These are phyloP conservation scores for Capitulum mitella DNA, from an alignment of 2,888 invertebrate genomes.

Conservation along the genomic window DNA sequence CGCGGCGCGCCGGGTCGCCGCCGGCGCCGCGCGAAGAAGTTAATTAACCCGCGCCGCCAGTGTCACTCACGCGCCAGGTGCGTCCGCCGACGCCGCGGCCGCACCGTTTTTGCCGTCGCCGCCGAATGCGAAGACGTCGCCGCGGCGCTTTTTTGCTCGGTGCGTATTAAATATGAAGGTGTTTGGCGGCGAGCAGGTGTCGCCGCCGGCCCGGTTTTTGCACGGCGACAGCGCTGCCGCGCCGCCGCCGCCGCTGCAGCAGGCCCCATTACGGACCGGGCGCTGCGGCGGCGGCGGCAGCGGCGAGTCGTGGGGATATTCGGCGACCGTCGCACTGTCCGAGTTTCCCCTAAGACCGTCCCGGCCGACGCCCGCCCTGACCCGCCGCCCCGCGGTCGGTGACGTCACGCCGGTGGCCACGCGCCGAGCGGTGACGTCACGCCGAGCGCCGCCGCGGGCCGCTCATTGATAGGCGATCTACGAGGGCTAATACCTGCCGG, in stretches of 20 bases:
- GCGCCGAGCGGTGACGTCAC: background rate
- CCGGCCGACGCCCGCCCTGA: background rate
- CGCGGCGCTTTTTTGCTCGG: background rate
- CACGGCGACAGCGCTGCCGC: background rate
- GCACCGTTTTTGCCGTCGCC: slow-evolving; percentile 4
- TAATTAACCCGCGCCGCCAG: slow-evolving; percentile 4
- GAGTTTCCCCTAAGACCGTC: background rate
- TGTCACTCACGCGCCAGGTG: slow-evolving; percentile 6
- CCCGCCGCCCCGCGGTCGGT: background rate
- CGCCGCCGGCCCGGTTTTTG: background rate
- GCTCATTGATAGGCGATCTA: background rate
- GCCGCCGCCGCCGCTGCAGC: background rate
- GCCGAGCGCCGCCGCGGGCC: background rate
- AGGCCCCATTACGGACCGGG: background rate
- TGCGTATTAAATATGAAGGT: slow-evolving; percentile 1
- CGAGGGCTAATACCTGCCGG: background rate
- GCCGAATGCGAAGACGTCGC: slow-evolving; percentile 4
- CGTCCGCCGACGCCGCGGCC: background rate
- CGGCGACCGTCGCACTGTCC: too few species aligned
- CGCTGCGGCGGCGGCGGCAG: too few species aligned
- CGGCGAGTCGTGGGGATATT: too few species aligned
- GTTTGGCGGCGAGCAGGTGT: background rate
- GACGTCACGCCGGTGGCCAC: background rate
- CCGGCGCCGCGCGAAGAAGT: background rate
- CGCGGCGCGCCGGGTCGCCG: background rate